A percentile compares a stretch with the other conserved stretches of the same genome.
These are phyloP conservation scores for Lagopus muta DNA, from an alignment of 2,113 vertebrate genomes.

Conservation along the genomic window DNA sequence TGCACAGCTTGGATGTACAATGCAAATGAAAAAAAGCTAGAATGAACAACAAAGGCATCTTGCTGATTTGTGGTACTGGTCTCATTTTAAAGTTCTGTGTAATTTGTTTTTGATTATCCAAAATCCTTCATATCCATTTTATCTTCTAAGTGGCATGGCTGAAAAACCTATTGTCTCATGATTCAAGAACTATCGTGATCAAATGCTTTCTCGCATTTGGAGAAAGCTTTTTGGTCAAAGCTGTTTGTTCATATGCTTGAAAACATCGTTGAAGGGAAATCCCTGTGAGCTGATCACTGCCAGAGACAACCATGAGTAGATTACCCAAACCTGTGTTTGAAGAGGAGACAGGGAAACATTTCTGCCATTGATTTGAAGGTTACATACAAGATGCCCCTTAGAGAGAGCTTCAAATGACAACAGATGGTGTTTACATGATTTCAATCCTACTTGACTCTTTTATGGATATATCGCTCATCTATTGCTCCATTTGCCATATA, in stretches of 20 bases:
- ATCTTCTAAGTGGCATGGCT: neutral
- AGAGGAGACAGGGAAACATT: neutral
- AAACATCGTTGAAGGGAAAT: neutral
- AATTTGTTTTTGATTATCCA: neutral
- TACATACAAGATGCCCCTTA: neutral
- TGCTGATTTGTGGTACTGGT: neutral
- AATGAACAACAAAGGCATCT: neutral
- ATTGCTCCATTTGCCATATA: slow-evolving; percentile 20
- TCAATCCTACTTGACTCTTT: slow-evolving; percentile 29
- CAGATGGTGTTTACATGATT: slow-evolving; percentile 23
- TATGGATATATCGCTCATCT: neutral
- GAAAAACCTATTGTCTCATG: neutral
- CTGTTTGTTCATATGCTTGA: slow-evolving; percentile 22
- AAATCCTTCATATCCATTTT: neutral
- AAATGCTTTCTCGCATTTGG: neutral
- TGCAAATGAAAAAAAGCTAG: neutral
- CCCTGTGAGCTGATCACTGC: neutral
- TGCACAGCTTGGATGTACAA: neutral
- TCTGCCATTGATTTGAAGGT: neutral
- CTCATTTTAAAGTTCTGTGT: neutral
- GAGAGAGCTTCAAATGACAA: neutral
- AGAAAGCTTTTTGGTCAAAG: neutral
- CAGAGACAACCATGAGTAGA: neutral
- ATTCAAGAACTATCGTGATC: neutral
- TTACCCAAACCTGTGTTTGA: neutral